Conservation (phyloP, 2,888 invertebrate genomes). For the Cataglyphis rosenhaueri region DNA sequence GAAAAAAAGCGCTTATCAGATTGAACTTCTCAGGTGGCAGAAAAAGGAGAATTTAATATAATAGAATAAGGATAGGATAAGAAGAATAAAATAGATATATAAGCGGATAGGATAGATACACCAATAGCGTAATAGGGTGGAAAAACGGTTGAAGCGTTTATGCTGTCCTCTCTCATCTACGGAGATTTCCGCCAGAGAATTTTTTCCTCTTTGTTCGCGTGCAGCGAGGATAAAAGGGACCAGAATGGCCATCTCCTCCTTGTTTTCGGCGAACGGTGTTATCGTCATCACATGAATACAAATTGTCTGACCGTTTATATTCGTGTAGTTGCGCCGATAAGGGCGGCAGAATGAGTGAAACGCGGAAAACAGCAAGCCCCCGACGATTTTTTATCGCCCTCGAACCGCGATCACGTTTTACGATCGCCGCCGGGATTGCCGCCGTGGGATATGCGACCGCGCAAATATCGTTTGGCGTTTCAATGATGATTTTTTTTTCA, state of each 20-base stretch:
- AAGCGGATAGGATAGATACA: not conserved
- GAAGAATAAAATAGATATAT: not conserved
- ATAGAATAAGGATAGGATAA: no score
- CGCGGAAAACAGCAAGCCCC: not conserved
- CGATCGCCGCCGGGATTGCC: not conserved
- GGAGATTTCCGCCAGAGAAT: not conserved
- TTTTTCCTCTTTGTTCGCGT: not conserved
- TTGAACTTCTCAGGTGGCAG: not conserved
- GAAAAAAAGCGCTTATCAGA: not conserved
- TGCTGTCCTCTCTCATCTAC: not conserved
- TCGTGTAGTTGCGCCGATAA: conserved; percentile 1
- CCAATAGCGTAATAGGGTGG: conserved; percentile 27
- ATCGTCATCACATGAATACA: conserved; percentile 24
- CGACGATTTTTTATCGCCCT: conserved; percentile 1
- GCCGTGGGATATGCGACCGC: not conserved
- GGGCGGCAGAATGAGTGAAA: conserved; percentile 12
- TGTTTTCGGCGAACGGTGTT: conserved; percentile 12
- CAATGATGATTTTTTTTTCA: not conserved
- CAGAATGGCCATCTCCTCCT: not conserved
- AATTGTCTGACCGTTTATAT: conserved; percentile 12
- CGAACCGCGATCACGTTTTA: conserved; percentile 17
- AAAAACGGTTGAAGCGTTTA: conserved; percentile 17
- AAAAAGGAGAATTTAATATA: not conserved
- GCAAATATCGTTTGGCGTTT: conserved; percentile 5
- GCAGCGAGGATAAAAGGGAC: not conserved